Base-by-base conservation (phyloP, 2,888 invertebrate species). In the Xylota sylvarum region DNA sequence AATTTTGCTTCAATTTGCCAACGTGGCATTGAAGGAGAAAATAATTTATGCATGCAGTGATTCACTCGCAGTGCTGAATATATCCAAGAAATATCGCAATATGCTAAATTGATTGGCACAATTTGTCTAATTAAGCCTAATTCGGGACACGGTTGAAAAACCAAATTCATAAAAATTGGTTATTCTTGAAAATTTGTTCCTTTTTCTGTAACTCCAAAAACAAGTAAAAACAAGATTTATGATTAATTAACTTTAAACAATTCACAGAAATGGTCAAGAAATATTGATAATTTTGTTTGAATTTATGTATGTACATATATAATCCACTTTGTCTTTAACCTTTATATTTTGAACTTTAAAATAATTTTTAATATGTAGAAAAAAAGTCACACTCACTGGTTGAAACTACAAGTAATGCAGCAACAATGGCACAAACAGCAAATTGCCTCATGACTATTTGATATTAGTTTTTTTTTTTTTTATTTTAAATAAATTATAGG, bases 361-460 rank as follows among this genome's bases (percentile, higher is more conserved):
- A 74, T 30, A 52, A 9, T 50, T 30, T 40, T 60, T 48, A 19
- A 10, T 40, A 27, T 69, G n/a, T 23, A 50, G 12, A 43, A 65
- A 32, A 43, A 55, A 70, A 67, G 32, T 23, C 43, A 76, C 89
- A 92, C 92, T 92, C 91, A 92, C 92, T 91, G 90, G 91, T 89
- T 83, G 90, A 89, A 76, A 90, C 90, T 89, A 91, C 89, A 89
- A 90, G 90, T 73, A 92, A 89, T 87, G 90, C 89, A 84, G 91
- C 91, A 85, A 91, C 90, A 89, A 92, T 90, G 90, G 90, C 90
- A 91, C 91, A 90, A 88, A 91, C 89, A 89, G 92, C 89, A 89
- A 92, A 91, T 89, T 91, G 90, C 89, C 86, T 92, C 92, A 92
- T 92, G 88, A 89, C 35, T 86, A 88, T 85, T 82, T 81, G 40